Conservation (phyloP, 2,797 vertebrate species). For the Lophotriccus pileatus region DNA sequence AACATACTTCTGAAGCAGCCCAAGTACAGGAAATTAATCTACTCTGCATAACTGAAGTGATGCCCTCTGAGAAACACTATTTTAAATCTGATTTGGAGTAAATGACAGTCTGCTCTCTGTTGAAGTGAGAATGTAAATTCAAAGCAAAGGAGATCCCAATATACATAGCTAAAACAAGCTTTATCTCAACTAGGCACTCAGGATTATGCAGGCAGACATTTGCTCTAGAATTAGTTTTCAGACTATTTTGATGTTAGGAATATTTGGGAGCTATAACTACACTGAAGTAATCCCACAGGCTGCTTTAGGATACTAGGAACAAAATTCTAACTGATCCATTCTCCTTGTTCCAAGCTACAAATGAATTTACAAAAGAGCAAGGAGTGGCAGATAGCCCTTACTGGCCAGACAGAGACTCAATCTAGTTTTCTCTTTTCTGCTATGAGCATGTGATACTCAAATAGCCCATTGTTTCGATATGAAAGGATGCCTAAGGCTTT, state of each 20-base stretch:
- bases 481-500: background rate
- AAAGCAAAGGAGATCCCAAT: background rate
- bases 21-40: background rate
- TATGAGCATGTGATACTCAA: background rate
- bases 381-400: background rate
- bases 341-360: background rate
- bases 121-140: background rate
- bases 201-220: background rate
- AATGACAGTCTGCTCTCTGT: background rate
- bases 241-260: background rate
- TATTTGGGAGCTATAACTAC: background rate
- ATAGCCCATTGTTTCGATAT: accelerated
- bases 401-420: background rate
- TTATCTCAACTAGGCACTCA: background rate
- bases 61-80: background rate
- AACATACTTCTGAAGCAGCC: background rate
- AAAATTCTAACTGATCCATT: background rate
- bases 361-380: background rate
- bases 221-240: background rate
- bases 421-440: background rate
- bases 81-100: background rate
- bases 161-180: background rate
- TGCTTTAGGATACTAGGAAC: background rate
- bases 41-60: background rate
- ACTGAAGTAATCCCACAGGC: background rate